Evolutionary conservation across 2,113 vertebrate species (phyloP).

Genomic region (Scytalopus superciliaris): DNA sequence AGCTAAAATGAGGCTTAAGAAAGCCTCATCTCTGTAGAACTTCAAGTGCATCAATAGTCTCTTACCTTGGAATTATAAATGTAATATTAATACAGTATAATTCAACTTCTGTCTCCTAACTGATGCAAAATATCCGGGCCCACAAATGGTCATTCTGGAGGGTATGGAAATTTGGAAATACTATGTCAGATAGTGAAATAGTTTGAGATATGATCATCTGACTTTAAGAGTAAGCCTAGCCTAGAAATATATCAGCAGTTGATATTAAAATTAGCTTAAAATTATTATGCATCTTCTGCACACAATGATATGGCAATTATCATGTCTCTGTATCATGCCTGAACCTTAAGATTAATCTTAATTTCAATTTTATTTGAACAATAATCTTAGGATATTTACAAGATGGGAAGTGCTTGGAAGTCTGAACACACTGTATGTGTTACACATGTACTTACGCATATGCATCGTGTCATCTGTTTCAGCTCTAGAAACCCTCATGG

Average conservation of each 20-base stretch:
- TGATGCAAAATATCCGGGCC: neutral
- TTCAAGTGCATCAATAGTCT: neutral
- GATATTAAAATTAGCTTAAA: neutral
- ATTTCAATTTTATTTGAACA: neutral
- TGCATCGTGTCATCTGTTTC: neutral
- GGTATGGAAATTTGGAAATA: rapidly evolving
- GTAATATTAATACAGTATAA: neutral
- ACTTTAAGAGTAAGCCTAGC: neutral
- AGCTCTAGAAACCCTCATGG: neutral
- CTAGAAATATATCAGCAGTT: neutral
- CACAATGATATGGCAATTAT: neutral
- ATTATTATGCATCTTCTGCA: neutral
- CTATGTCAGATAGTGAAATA: neutral
- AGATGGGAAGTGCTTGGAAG: neutral
- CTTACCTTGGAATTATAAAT: neutral
- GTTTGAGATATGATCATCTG: neutral
- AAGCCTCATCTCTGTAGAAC: neutral
- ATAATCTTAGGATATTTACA: neutral
- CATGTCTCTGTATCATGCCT: neutral
- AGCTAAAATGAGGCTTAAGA: neutral
- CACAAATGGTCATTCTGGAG: neutral
- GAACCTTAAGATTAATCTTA: neutral
- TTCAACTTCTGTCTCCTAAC: neutral
- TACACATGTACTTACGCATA: neutral
- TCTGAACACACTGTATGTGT: neutral